Conservation (phyloP, 2,797 vertebrate genomes). For the Aulostomus chinensis region DNA sequence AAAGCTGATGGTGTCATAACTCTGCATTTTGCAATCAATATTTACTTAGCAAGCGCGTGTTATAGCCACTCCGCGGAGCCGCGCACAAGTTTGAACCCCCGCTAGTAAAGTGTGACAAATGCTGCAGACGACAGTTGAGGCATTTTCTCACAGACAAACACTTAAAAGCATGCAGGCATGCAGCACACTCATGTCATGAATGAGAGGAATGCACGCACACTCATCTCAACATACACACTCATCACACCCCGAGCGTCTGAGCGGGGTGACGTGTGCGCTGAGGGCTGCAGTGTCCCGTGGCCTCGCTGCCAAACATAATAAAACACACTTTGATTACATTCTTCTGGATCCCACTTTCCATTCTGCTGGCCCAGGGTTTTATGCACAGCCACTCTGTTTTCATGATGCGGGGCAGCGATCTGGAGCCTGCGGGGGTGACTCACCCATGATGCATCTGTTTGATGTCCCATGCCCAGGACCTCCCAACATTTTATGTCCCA, state of each 20-base stretch:
- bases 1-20: too few species aligned
- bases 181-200: constrained; percentile 34
- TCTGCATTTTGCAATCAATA: too few species aligned
- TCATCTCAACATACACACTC: constrained; percentile 18
- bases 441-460: constrained; percentile 63
- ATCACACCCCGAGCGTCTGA: constrained; percentile 10
- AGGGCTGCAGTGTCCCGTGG: constrained; percentile 37
- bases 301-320: constrained; percentile 50
- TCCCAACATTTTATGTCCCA: constrained; percentile 71
- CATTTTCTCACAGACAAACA: constrained; percentile 35
- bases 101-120: constrained; percentile 30
- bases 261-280: constrained; percentile 36
- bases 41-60: too few species aligned
- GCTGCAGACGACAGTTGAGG: constrained; percentile 11
- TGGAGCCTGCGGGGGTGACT: constrained; percentile 56
- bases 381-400: constrained; percentile 39
- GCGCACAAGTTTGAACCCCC: too few species aligned
- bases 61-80: too few species aligned
- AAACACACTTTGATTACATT: constrained; percentile 71
- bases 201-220: constrained; percentile 46
- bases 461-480: constrained; percentile 59
- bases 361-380: constrained; percentile 42
- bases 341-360: constrained; percentile 50
- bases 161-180: constrained; percentile 41
- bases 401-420: constrained; percentile 48